Evolutionary conservation across 2,113 vertebrate genomes (phyloP), one percentile per base, ranked within the genome.

Genomic region (Aix galericulata): DNA sequence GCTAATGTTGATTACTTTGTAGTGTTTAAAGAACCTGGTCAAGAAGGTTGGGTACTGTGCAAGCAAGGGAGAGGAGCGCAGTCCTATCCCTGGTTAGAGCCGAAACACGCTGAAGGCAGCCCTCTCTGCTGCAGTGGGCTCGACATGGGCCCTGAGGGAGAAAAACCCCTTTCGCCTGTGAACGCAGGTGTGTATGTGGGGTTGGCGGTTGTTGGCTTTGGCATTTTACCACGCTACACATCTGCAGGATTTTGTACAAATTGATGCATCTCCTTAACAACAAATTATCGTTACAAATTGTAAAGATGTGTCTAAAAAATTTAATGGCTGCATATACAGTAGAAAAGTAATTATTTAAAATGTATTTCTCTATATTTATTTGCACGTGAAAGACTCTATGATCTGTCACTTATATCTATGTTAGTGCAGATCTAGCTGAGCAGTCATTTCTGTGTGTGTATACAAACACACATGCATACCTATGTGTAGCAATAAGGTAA

Each of bases 381-480:
- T 81, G 17, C 50, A 29, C 6, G 8, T 31, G 22, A 73, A 82
- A 75, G 73, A 59, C 38, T 22, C 8, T 46, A 16, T 56, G 40
- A 42, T 56, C 52, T 60, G 3, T 48, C 36, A 50, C 0, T 63
- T 53, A 31, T 3, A 59, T 25, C 27, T 27, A 10, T 21, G 14
- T 64, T 76, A 48, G 8, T 85, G 67, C 58, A 93, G 79, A 85
- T 40, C 38, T 75, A 79, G 22, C 32, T 32, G 26, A 84, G 42
- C 17, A 29, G 52, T 78, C 13, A 46, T 64, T 64, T 87, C 84
- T 95, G 48, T 20, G 2, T 23, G 26, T 66, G 17, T 23, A 42
- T 84, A 36, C 44, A 64, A 46, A 56, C 67, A 29, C 18, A 16
- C 7, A 2, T 2, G 11, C 0, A 0, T 50, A 52, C 18, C 3